A percentile compares a stretch with the other conserved stretches of the same genome.
phyloP scores from a whole-genome alignment of 2,113 vertebrate species.

The Capricornis sumatraensis region DNA sequence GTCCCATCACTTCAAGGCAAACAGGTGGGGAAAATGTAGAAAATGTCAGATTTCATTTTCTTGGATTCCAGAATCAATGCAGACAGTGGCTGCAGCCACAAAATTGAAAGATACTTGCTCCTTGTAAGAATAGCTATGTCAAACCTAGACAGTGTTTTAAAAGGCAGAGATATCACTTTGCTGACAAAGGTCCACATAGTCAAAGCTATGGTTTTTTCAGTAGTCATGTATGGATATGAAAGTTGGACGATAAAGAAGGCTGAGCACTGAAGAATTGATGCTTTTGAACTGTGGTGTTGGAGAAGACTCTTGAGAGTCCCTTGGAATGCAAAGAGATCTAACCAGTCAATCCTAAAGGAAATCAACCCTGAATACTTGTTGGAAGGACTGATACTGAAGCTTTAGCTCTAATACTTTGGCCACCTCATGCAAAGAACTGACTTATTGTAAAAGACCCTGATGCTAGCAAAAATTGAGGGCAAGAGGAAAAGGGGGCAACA shows the following conservation, averaged over 20 bases:
- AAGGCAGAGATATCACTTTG: too few relatives aligned
- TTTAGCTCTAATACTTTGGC: not conserved
- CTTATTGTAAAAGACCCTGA: not conserved
- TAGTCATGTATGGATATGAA: not conserved
- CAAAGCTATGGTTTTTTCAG: not conserved
- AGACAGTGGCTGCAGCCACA: not conserved
- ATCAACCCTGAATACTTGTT: not conserved
- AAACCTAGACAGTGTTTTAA: not conserved
- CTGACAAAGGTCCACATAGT: not conserved
- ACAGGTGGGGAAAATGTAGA: not conserved
- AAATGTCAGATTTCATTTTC: not conserved
- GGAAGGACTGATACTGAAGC: not conserved
- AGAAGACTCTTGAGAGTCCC: not conserved
- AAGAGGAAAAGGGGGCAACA: not conserved
- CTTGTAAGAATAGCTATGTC: not conserved
- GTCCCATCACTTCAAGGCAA: not conserved
- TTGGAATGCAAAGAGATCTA: not conserved
- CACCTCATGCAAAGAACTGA: not conserved
- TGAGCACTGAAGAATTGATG: not conserved
- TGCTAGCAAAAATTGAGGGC: not conserved
- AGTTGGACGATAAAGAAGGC: not conserved
- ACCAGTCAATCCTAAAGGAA: not conserved
- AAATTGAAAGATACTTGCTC: not conserved
- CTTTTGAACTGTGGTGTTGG: not conserved
- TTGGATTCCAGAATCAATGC: not conserved